Percentiles rank a stretch among this genome's conserved stretches.
Evolutionary conservation across 2,113 vertebrate genomes (phyloP).

Genomic region (Heterotilapia buettikoferi): DNA sequence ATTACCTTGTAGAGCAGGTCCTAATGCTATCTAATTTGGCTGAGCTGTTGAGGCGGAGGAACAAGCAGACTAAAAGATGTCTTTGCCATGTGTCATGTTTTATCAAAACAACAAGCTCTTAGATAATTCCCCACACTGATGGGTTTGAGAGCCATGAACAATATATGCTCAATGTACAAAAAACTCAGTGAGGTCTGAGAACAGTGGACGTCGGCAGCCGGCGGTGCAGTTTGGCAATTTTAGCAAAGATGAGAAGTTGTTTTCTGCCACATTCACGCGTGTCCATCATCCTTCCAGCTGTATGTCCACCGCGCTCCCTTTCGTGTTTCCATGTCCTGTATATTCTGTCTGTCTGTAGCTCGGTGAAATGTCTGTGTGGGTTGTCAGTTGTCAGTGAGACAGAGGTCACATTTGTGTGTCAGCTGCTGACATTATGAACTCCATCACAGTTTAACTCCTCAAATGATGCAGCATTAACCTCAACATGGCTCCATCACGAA

Average conservation of each 20-base stretch:
- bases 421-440: background rate
- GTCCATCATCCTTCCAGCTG: background rate
- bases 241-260: background rate
- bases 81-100: slow-evolving; percentile 49
- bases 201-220: background rate
- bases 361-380: background rate
- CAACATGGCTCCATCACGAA: background rate
- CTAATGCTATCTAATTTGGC: slow-evolving; percentile 62
- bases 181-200: background rate
- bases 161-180: background rate
- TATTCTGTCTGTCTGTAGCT: background rate
- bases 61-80: slow-evolving; percentile 41
- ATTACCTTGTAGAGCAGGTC: slow-evolving; percentile 50
- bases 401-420: background rate
- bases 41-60: slow-evolving; percentile 31
- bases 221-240: background rate
- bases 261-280: background rate
- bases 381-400: background rate
- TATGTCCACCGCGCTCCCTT: background rate
- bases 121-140: slow-evolving; percentile 41
- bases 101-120: slow-evolving; percentile 47
- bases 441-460: background rate
- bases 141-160: slow-evolving; percentile 38
- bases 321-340: background rate
- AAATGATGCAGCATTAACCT: background rate